These are phyloP conservation scores for Neotragus pygmaeus DNA, from an alignment of 2,113 vertebrate genomes.

Conservation along the genomic window DNA sequence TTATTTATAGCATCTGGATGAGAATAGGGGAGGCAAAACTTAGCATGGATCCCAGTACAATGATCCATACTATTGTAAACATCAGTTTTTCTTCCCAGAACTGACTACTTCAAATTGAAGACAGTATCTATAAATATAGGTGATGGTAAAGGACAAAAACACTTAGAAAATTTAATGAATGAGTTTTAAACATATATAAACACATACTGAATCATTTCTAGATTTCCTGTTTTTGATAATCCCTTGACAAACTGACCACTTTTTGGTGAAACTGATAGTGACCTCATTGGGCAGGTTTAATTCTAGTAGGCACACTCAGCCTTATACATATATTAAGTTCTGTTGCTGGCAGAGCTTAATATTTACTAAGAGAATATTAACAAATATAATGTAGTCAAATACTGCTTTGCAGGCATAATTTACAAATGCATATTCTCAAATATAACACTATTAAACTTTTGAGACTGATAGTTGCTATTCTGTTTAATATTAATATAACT, in stretches of 20 bases:
- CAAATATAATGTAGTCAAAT: not conserved
- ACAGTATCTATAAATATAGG: not conserved
- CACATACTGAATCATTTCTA: not conserved
- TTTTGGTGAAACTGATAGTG: not conserved
- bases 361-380: not conserved
- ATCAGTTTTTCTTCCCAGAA: not conserved
- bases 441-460: not conserved
- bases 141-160: not conserved
- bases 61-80: not conserved
- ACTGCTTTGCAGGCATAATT: not conserved
- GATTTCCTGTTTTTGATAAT: not conserved
- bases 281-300: not conserved
- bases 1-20: not conserved
- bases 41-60: not conserved
- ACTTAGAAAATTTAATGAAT: not conserved
- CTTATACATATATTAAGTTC: not conserved
- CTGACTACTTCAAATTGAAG: not conserved
- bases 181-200: not conserved
- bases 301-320: not conserved
- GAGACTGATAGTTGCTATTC: not conserved
- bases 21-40: not conserved
- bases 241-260: not conserved
- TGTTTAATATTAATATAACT: not conserved
- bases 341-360: not conserved
- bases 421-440: not conserved